Conservation (phyloP, 1,140 invertebrate genomes). For the Solen grandis region DNA sequence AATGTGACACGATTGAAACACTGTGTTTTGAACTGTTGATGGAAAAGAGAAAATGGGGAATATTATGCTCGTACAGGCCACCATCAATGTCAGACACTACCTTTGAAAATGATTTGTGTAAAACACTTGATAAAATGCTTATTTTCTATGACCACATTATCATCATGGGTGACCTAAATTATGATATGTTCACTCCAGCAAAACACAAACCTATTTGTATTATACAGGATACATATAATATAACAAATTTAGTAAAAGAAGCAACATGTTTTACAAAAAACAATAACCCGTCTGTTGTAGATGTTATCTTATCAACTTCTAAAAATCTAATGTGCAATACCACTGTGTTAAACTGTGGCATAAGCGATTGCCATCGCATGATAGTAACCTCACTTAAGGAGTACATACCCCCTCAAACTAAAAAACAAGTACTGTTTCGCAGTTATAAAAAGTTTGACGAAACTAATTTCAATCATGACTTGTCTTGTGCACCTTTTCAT, state of each 20-base stretch:
- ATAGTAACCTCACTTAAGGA: not conserved
- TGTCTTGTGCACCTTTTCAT: not conserved
- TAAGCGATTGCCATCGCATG: slow-evolving; percentile 23
- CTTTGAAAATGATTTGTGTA: not conserved
- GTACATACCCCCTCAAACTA: not conserved
- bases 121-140: not conserved
- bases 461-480: not conserved
- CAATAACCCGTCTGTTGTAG: not conserved
- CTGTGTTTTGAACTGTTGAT: not conserved
- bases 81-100: not conserved
- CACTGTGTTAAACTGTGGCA: not conserved
- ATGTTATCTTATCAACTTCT: not conserved
- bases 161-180: not conserved
- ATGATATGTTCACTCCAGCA: not conserved
- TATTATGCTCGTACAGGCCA: not conserved
- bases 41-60: not conserved
- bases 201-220: slow-evolving; percentile 3
- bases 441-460: slow-evolving; percentile 24
- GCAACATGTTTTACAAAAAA: not conserved
- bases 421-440: not conserved
- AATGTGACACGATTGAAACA: not conserved
- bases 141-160: slow-evolving; percentile 1
- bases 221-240: not conserved
- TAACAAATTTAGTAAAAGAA: not conserved
- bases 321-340: not conserved